Evolutionary conservation across 2,113 vertebrate species (phyloP), one percentile per base, ranked within the genome.

Genomic region (Neopipo cinnamomea): DNA sequence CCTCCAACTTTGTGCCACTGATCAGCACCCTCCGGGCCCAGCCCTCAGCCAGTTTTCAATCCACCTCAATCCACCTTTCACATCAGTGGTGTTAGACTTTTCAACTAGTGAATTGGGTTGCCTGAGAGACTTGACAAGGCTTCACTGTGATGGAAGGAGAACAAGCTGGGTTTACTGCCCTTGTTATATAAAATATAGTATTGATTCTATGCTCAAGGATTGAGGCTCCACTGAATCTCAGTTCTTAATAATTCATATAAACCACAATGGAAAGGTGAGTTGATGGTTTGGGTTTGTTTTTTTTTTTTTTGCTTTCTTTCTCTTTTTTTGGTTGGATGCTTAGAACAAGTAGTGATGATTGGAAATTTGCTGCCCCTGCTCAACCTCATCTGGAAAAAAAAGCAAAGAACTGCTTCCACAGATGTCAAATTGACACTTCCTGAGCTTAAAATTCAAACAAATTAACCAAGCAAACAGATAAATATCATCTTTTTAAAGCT

Each of bases 211-310:
- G 81, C 71, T 93, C 71, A 62, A 82, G 86, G 94, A 66, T 7
- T 96, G 93, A 95, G 81, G 71, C 91, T 94, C 6, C 66, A 62
- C 84, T 93, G 91, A 94, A 94, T 95, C 93, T 94, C 53, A 28
- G 87, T 88, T 76, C 87, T 97, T 91, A 97, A 96, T 97, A 97
- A 96, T 97, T 97, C 78, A 96, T 96, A 96, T 88, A 93, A 93
- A 89, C 62, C 77, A 85, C 56, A 89, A 58, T 85, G n/a, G 85
- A 95, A 95, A 96, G 93, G 94, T 94, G 94, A 94, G 89, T 85
- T 93, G 85, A 85, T 91, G 73, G 46, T 56, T 89, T 95, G 2
- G 30, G 17, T 17, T 41, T 41, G 12, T 5, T 41, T 41, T 41
- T 89, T 44, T 88, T 77, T 49, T 68, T 80, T 72, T 83, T 70